Percentiles rank a stretch among this genome's conserved stretches.
phyloP scores from a whole-genome alignment of 2,113 vertebrate genomes.

The Lophura nycthemera region DNA sequence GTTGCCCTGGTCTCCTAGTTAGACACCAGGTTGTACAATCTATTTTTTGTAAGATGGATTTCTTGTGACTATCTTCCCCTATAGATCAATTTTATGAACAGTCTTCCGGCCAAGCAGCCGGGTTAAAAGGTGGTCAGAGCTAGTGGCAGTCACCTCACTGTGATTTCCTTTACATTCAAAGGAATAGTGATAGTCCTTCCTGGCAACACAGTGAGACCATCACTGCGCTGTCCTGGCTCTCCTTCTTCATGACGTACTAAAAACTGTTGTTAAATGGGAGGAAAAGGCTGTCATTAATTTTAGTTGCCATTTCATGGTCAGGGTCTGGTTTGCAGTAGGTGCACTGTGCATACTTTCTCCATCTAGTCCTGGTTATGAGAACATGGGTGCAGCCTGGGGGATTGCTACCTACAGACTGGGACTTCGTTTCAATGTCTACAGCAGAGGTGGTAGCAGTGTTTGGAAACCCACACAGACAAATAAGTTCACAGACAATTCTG shows the following conservation, averaged over 20 bases:
- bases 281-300: background rate
- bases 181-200: background rate
- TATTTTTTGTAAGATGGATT: background rate
- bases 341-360: background rate
- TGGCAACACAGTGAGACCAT: background rate
- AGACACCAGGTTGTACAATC: background rate
- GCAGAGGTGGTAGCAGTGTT: rapidly evolving
- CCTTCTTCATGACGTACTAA: background rate
- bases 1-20: background rate
- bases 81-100: background rate
- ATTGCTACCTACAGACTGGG: background rate
- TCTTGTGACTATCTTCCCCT: background rate
- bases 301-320: background rate
- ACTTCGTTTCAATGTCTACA: background rate
- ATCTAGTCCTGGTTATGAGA: background rate
- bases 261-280: rapidly evolving
- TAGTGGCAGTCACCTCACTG: background rate
- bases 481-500: background rate
- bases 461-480: background rate
- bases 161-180: background rate
- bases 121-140: background rate
- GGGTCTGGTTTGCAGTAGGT: background rate
- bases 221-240: background rate
- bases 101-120: background rate
- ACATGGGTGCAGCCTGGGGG: rapidly evolving